Percentiles rank a stretch among this genome's conserved stretches.
These are phyloP conservation scores for Sceloporus undulatus DNA, from an alignment of 2,113 vertebrate species.

Conservation along the genomic window DNA sequence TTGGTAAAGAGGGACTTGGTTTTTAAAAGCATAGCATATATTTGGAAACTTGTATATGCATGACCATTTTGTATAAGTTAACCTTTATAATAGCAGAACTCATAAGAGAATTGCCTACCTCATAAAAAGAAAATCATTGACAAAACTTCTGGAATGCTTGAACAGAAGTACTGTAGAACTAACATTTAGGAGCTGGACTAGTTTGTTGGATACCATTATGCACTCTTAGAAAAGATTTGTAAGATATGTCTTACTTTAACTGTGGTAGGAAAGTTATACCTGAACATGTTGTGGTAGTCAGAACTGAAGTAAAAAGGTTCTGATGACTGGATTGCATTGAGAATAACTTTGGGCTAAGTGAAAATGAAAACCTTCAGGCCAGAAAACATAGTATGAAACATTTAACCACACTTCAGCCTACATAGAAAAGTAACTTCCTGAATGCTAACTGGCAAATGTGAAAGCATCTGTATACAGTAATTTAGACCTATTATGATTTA, in stretches of 20 bases:
- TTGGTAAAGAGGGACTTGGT: neutral
- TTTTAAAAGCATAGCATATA: neutral
- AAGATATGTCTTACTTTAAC: neutral
- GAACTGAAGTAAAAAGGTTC: neutral
- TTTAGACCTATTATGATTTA: neutral
- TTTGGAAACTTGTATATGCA: neutral
- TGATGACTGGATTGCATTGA: neutral
- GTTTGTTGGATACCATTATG: neutral
- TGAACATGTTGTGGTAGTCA: neutral
- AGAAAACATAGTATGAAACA: neutral
- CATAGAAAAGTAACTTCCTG: neutral
- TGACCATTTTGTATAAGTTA: neutral
- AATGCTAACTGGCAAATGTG: neutral
- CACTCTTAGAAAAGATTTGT: neutral
- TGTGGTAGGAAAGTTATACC: neutral
- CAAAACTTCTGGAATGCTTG: neutral
- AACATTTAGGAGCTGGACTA: neutral
- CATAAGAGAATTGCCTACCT: too few relatives aligned
- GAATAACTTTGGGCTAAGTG: neutral
- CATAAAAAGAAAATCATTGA: neutral
- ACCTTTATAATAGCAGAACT: too few relatives aligned
- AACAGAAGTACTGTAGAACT: neutral
- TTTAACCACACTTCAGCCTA: neutral
- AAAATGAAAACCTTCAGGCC: neutral
- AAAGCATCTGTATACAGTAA: neutral